phyloP scores from a whole-genome alignment of 2,113 vertebrate species.

The Patagioenas fasciata region DNA sequence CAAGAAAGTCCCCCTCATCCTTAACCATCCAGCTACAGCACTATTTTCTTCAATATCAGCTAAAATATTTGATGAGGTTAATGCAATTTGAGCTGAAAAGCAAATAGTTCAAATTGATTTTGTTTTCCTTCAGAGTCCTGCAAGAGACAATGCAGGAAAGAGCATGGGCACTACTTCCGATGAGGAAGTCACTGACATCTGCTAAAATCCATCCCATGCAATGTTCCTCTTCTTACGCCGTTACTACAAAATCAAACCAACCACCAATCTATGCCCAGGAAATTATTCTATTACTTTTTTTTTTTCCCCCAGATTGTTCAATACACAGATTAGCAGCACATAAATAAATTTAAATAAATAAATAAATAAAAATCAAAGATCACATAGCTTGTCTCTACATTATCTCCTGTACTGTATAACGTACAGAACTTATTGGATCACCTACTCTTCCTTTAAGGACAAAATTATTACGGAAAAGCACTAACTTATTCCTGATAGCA shows the following conservation, averaged over 20 bases:
- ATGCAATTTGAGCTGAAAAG: neutral
- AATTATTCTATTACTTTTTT: neutral
- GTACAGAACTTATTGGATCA: fast-evolving
- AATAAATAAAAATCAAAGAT: neutral
- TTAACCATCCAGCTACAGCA: neutral
- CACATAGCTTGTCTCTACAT: neutral
- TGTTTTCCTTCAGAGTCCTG: neutral
- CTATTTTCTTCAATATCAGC: neutral
- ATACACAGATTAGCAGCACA: neutral
- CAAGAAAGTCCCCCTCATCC: neutral
- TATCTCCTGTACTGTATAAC: neutral
- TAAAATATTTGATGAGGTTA: neutral
- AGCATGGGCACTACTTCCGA: neutral
- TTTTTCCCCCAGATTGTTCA: too few species aligned
- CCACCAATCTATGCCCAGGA: fast-evolving
- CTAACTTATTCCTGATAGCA: neutral
- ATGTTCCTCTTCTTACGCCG: neutral
- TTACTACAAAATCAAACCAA: neutral
- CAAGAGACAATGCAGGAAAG: neutral
- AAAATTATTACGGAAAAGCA: neutral
- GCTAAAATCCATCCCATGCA: neutral
- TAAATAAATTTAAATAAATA: neutral
- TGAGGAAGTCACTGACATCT: neutral
- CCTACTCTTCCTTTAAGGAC: fast-evolving
- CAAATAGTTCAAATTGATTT: neutral